These are phyloP conservation scores for Sussaba pulchella DNA, from an alignment of 2,888 invertebrate genomes.

Conservation along the genomic window DNA sequence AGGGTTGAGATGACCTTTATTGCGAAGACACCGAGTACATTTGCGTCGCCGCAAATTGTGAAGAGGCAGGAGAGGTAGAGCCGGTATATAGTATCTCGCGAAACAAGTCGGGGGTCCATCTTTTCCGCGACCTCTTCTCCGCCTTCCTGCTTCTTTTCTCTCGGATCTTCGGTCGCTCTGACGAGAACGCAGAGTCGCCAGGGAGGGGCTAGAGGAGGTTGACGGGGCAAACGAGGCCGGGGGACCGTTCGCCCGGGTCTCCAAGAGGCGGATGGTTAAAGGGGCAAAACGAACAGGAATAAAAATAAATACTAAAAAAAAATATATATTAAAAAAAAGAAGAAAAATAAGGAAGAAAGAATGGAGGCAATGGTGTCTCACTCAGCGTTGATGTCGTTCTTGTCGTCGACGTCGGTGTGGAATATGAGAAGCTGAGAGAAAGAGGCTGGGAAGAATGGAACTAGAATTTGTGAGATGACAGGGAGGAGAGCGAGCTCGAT, in stretches of 20 bases:
- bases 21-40: neutral
- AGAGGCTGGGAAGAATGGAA: slow-evolving; percentile 18
- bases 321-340: too few species aligned
- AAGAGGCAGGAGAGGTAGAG: neutral
- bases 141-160: slow-evolving; percentile 50
- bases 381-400: too few species aligned
- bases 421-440: slow-evolving; percentile 32
- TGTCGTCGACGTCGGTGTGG: slow-evolving; percentile 6
- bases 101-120: slow-evolving; percentile 8
- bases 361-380: slow-evolving; percentile 9
- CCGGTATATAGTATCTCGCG: neutral
- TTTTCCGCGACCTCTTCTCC: slow-evolving; percentile 37
- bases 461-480: slow-evolving; percentile 24
- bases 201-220: neutral
- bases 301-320: too few species aligned
- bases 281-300: slow-evolving; percentile 39
- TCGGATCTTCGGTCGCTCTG: slow-evolving; percentile 33
- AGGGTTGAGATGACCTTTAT: neutral
- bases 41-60: neutral
- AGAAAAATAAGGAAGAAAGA: slow-evolving; percentile 39
- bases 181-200: slow-evolving; percentile 15
- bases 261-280: slow-evolving; percentile 25
- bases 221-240: slow-evolving; percentile 16
- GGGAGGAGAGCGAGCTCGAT: slow-evolving; percentile 14
- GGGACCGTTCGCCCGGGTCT: slow-evolving; percentile 27